A percentile compares a stretch with the other conserved stretches of the same genome.
Conservation (phyloP, 1,140 invertebrate genomes). For the Stegodyphus mimosarum region DNA sequence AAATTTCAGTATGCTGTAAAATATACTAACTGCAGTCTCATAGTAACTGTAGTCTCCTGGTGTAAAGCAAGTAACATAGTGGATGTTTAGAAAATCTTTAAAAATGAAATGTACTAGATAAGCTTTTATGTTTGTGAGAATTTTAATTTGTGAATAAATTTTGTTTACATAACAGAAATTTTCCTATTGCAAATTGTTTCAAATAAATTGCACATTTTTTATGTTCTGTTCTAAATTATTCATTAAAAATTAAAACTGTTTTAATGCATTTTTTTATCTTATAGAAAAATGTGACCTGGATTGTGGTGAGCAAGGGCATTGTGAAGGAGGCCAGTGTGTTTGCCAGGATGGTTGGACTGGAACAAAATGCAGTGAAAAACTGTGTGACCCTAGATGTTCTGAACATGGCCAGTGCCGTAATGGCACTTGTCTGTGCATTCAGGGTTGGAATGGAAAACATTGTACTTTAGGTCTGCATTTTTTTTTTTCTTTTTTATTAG, state of each 20-base stretch:
- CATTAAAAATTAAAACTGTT: background rate
- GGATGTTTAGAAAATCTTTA: too few species aligned
- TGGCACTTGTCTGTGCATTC: slow-evolving; percentile 94
- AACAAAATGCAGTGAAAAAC: slow-evolving; percentile 82
- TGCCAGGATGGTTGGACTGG: slow-evolving; percentile 94
- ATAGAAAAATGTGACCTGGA: slow-evolving; percentile 89
- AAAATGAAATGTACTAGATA: too few species aligned
- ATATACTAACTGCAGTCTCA: too few species aligned
- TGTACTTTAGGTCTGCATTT: slow-evolving; percentile 54
- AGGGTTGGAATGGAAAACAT: slow-evolving; percentile 86
- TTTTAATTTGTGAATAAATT: too few species aligned
- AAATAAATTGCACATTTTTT: too few species aligned
- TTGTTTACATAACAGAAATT: too few species aligned
- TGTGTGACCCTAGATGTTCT: slow-evolving; percentile 88
- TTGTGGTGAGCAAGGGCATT: slow-evolving; percentile 89
- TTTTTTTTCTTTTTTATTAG: too few species aligned
- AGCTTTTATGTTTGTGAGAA: too few species aligned
- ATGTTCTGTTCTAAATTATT: background rate
- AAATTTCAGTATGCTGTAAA: too few species aligned
- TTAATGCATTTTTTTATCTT: slow-evolving; percentile 45
- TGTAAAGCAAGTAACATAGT: too few species aligned
- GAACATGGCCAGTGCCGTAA: slow-evolving; percentile 97
- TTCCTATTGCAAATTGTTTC: too few species aligned
- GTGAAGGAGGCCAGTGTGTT: slow-evolving; percentile 86
- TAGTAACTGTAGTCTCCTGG: too few species aligned